Evolutionary conservation across 1,140 invertebrate species (phyloP).

Genomic region (Goniozus legneri): DNA sequence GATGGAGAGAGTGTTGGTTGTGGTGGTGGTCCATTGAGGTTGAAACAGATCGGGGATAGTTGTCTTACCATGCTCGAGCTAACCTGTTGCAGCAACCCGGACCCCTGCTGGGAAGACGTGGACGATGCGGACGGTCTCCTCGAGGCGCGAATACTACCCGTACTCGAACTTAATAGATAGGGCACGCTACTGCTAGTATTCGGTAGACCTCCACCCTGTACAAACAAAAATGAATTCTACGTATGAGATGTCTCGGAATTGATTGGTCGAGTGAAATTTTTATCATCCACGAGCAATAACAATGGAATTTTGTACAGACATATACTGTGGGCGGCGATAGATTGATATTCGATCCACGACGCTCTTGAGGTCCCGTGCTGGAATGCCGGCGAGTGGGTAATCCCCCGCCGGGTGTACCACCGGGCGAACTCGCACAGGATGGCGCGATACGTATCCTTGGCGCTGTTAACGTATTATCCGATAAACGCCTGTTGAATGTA

Average conservation of each 20-base stretch:
- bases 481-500: conserved; percentile 77
- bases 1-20: conserved; percentile 55
- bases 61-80: conserved; percentile 84
- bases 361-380: conserved; percentile 83
- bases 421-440: conserved; percentile 81
- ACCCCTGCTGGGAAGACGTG: conserved; percentile 62
- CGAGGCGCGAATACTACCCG: conserved; percentile 73
- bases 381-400: conserved; percentile 83
- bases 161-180: conserved; percentile 75
- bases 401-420: conserved; percentile 75
- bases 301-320: conserved; percentile 15
- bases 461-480: conserved; percentile 88
- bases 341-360: conserved; percentile 79
- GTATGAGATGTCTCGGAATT: no score
- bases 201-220: conserved; percentile 78
- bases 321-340: conserved; percentile 82
- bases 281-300: conserved; percentile 6
- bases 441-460: conserved; percentile 82
- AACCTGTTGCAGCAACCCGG: conserved; percentile 75
- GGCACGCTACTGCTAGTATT: conserved; percentile 84
- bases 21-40: conserved; percentile 60
- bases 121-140: conserved; percentile 64
- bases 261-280: no score
- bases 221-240: no score
- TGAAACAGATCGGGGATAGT: conserved; percentile 65